Conservation (phyloP, 2,113 vertebrate species). For the Ranitomeya variabilis region DNA sequence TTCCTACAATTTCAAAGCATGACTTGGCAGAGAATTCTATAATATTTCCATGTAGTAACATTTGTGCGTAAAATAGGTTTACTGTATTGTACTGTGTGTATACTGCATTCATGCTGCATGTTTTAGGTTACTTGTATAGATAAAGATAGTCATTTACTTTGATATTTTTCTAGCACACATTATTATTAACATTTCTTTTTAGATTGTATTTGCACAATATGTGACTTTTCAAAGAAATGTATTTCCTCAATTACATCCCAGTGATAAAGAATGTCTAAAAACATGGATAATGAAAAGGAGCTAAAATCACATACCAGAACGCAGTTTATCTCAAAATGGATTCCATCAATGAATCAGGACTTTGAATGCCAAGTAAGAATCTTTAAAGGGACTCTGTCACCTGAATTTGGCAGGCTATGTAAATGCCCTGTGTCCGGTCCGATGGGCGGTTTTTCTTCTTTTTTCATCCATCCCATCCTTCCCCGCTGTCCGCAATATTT, state of each 20-base stretch:
- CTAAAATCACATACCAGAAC: background rate
- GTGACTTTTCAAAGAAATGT: background rate
- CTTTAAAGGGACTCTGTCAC: no score
- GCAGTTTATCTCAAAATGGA: constrained; percentile 5
- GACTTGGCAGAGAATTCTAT: background rate
- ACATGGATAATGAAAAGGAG: background rate
- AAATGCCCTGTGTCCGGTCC: no score
- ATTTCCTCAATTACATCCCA: background rate
- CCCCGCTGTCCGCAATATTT: no score
- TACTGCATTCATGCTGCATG: background rate
- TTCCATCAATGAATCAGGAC: background rate
- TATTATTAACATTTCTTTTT: background rate
- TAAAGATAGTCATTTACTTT: background rate
- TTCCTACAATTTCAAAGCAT: background rate
- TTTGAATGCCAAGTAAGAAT: background rate
- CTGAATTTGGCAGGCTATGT: no score
- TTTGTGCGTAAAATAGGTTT: background rate
- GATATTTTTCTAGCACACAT: background rate
- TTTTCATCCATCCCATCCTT: no score
- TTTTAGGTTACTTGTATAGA: background rate
- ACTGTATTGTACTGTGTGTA: background rate
- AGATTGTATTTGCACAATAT: background rate
- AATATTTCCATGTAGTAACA: background rate
- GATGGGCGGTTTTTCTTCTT: no score
- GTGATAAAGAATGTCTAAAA: constrained; percentile 5